These are phyloP conservation scores for Lasioglossum lativentre DNA, from an alignment of 2,888 invertebrate species.

Conservation along the genomic window DNA sequence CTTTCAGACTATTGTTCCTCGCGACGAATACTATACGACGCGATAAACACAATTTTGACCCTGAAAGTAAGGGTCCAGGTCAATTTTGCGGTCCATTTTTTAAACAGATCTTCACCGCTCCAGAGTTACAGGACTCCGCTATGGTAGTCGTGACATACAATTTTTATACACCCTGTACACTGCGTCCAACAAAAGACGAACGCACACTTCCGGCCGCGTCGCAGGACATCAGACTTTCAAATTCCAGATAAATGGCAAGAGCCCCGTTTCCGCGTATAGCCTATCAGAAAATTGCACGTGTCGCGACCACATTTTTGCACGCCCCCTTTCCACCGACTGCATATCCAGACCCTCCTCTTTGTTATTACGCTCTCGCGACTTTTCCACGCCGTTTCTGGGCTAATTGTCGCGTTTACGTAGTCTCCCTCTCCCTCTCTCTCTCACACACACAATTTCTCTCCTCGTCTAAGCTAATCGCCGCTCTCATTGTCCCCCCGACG, in stretches of 20 bases:
- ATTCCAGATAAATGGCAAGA: conserved; percentile 13
- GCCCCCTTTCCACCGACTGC: not conserved
- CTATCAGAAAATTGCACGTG: conserved; percentile 24
- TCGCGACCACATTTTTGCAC: not conserved
- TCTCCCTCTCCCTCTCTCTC: not conserved
- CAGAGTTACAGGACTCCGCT: too few relatives aligned
- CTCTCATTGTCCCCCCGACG: conserved; percentile 41
- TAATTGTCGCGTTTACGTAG: conserved; percentile 45
- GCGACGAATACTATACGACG: too few relatives aligned
- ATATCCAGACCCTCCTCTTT: not conserved
- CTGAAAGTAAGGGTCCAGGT: too few relatives aligned
- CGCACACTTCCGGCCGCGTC: not conserved
- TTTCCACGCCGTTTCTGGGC: conserved; percentile 28
- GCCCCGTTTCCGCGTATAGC: not conserved
- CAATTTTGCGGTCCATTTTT: too few relatives aligned
- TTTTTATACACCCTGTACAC: too few relatives aligned
- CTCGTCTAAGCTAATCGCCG: conserved; percentile 28
- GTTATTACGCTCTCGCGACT: conserved; percentile 17
- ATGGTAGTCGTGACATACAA: too few relatives aligned
- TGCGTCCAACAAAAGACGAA: not conserved
- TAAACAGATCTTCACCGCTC: too few relatives aligned
- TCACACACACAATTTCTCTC: not conserved
- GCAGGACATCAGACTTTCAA: conserved; percentile 18
- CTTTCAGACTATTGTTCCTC: too few relatives aligned
- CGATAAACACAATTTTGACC: too few relatives aligned